Conservation (phyloP, 2,113 vertebrate species). For the Aplodontia rufa region DNA sequence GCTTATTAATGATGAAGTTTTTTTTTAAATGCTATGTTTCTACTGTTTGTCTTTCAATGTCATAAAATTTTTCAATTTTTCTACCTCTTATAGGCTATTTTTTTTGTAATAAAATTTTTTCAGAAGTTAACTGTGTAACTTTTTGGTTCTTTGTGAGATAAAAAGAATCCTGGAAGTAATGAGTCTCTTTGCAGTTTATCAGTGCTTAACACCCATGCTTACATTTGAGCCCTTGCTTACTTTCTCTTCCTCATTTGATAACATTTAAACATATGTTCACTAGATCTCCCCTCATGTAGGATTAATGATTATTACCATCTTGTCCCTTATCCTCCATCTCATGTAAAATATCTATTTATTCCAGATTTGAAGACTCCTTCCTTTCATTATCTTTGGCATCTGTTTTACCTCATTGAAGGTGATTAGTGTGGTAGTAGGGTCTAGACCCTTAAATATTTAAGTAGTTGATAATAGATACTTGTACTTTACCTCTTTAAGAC, state of each 20-base stretch:
- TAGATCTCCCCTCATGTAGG: background rate
- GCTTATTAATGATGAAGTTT: slow-evolving; percentile 18
- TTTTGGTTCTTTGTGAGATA: slow-evolving; percentile 50
- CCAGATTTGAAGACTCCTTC: background rate
- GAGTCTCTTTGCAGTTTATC: background rate
- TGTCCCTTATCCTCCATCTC: background rate
- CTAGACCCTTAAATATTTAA: background rate
- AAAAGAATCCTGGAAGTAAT: slow-evolving; percentile 29
- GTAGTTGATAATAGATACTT: background rate
- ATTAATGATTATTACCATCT: background rate
- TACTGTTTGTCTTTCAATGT: background rate
- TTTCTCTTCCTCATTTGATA: background rate
- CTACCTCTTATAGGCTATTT: background rate
- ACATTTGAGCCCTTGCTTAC: slow-evolving; percentile 23
- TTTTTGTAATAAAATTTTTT: slow-evolving; percentile 42
- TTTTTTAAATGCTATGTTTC: slow-evolving; percentile 6
- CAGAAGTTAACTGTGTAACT: slow-evolving; percentile 19
- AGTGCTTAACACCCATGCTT: background rate
- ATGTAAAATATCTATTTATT: background rate
- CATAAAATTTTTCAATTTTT: background rate
- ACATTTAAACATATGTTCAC: slow-evolving; percentile 16
- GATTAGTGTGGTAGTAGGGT: background rate
- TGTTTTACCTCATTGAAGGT: background rate
- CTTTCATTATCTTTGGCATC: background rate
- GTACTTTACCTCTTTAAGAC: background rate